Evolutionary conservation across 2,797 vertebrate species (phyloP).

Genomic region (Artibeus lituratus): DNA sequence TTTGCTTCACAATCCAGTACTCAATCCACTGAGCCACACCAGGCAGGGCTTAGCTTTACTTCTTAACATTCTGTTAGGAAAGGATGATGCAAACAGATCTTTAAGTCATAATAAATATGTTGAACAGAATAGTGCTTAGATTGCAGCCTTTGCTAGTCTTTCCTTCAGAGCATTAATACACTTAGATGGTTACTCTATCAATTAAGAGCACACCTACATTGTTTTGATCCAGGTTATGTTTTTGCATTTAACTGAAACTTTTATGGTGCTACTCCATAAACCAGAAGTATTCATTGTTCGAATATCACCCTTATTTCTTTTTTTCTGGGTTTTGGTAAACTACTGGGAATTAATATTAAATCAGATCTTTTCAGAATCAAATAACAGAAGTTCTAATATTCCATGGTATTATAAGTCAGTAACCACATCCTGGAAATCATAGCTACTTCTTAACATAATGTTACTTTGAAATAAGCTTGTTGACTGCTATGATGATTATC

Average conservation of each 20-base stretch:
- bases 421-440: not conserved
- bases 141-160: not conserved
- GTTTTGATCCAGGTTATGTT: not conserved
- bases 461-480: slow-evolving; percentile 31
- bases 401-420: not conserved
- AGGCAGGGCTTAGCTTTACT: not conserved
- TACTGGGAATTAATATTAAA: not conserved
- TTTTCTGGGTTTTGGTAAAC: not conserved
- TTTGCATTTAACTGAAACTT: not conserved
- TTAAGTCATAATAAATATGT: not conserved
- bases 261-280: not conserved
- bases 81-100: not conserved
- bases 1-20: too few relatives aligned
- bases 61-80: not conserved
- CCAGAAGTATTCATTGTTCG: not conserved
- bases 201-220: not conserved
- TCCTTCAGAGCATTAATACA: not conserved
- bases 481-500: slow-evolving; percentile 20
- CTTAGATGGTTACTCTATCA: not conserved
- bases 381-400: not conserved
- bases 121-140: not conserved
- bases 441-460: slow-evolving; percentile 10
- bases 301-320: not conserved
- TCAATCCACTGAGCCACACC: too few relatives aligned
- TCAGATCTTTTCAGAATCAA: not conserved